These are phyloP conservation scores for Microplitis deprimator DNA, from an alignment of 2,888 invertebrate species.

Conservation along the genomic window DNA sequence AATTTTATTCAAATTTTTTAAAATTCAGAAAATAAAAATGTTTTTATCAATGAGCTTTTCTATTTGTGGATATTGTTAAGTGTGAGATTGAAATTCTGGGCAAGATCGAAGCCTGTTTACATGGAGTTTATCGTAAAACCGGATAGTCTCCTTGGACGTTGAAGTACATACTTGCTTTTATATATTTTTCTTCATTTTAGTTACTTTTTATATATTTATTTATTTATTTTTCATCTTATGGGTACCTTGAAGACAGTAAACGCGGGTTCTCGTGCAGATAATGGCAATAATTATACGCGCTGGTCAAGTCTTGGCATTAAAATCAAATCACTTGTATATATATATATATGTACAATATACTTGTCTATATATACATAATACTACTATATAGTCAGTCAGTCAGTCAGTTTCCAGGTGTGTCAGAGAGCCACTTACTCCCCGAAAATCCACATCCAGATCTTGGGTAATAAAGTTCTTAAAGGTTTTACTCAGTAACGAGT, in stretches of 20 bases:
- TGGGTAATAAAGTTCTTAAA: conserved; percentile 40
- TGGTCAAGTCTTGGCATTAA: conserved; percentile 62
- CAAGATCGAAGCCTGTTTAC: conserved; percentile 57
- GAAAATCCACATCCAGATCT: conserved; percentile 37
- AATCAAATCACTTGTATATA: conserved; percentile 59
- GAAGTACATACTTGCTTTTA: conserved; percentile 46
- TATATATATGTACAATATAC: neutral
- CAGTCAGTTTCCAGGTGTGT: conserved; percentile 35
- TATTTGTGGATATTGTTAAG: neutral
- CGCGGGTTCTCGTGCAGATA: conserved; percentile 65
- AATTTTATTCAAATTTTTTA: no score
- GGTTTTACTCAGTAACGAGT: conserved; percentile 30
- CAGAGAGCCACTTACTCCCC: conserved; percentile 28
- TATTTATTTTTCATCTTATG: conserved; percentile 29
- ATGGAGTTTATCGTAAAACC: conserved; percentile 59
- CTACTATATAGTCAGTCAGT: neutral
- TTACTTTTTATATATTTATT: conserved; percentile 23
- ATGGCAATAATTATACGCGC: conserved; percentile 65
- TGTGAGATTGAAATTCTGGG: neutral
- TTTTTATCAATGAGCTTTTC: neutral
- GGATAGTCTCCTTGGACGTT: conserved; percentile 47
- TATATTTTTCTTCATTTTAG: conserved; percentile 37
- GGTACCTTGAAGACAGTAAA: conserved; percentile 58
- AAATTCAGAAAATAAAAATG: no score
- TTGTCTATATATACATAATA: neutral